Base-by-base conservation (phyloP, 2,888 invertebrate genomes). In the Leptinotarsa juncta region DNA sequence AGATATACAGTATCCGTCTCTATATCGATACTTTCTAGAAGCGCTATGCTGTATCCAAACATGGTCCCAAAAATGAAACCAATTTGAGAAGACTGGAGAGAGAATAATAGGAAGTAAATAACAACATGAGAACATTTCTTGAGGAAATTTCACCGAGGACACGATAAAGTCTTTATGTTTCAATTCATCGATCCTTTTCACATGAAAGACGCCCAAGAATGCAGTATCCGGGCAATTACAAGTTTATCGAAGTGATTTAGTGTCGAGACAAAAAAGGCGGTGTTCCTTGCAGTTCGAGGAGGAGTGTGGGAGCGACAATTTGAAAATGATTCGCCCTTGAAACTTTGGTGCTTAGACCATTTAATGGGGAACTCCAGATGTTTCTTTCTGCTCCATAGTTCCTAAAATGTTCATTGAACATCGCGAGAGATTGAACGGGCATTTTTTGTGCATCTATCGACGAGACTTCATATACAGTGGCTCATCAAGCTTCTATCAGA, bases 81-180 rank as follows among this genome's bases (percentile, higher is more conserved):
- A 67, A 67, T 67, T 55, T 26, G n/a, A 32, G 23, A 55, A 67
- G 53, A 50, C 55, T 53, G 10, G 51, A 51, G 67, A 76, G 65
- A 72, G 77, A 72, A 77, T 74, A 75, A 75, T 74, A 74, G 78
- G 77, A 80, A 78, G 77, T 77, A 78, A 79, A 78, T 76, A 79
- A 77, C 77, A 78, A 75, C 75, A 73, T 55, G 70, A 72, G 73
- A 74, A 78, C 77, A 81, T 82, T 79, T 79, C 81, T 80, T 79
- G 71, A 18, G 79, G 78, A 80, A 79, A 79, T 79, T 80, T 73
- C 75, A 70, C 70, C 67, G 67, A 65, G 68, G 78, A 77, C 79
- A 77, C 77, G 79, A 82, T 82, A 80, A 79, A 80, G 80, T 78
- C 79, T 81, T 82, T 82, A 81, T 79, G 79, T 80, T 77, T 80